phyloP scores from a whole-genome alignment of 2,888 invertebrate species.

The Dexiosoma caninum region DNA sequence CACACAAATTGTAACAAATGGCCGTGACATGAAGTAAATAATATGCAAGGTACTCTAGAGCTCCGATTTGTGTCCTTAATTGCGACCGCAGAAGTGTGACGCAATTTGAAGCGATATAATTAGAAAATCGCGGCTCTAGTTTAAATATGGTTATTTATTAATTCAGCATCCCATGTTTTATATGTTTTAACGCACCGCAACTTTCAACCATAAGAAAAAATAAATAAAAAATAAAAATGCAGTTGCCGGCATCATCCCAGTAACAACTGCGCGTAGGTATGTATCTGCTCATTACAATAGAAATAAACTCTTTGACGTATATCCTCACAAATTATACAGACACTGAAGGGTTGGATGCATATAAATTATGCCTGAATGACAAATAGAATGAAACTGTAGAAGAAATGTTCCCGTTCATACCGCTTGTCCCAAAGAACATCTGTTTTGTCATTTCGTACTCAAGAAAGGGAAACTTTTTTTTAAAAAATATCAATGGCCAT shows the following conservation, averaged over 20 bases:
- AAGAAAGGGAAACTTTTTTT: not conserved
- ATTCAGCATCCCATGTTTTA: no score
- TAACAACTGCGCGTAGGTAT: not conserved
- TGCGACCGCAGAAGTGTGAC: no score
- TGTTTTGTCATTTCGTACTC: not conserved
- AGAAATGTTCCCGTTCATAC: not conserved
- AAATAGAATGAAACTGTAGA: not conserved
- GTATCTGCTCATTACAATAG: not conserved
- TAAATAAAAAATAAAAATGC: no score
- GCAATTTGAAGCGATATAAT: no score
- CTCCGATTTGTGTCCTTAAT: no score
- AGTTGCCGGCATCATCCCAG: not conserved
- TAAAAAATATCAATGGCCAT: not conserved
- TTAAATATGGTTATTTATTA: no score
- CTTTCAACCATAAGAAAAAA: no score
- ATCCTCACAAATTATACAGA: slow-evolving; percentile 69
- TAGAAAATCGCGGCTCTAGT: no score
- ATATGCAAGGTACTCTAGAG: no score
- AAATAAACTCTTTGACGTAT: slow-evolving; percentile 67
- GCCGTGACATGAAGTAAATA: no score
- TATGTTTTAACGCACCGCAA: no score
- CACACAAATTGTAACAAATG: no score
- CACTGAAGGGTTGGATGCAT: slow-evolving; percentile 39
- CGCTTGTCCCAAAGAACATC: slow-evolving; percentile 21
- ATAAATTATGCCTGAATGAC: slow-evolving; percentile 10